Percentiles rank a stretch among this genome's conserved stretches.
Evolutionary conservation across 2,113 vertebrate species (phyloP).

Genomic region (Pachypanchax playfairii): DNA sequence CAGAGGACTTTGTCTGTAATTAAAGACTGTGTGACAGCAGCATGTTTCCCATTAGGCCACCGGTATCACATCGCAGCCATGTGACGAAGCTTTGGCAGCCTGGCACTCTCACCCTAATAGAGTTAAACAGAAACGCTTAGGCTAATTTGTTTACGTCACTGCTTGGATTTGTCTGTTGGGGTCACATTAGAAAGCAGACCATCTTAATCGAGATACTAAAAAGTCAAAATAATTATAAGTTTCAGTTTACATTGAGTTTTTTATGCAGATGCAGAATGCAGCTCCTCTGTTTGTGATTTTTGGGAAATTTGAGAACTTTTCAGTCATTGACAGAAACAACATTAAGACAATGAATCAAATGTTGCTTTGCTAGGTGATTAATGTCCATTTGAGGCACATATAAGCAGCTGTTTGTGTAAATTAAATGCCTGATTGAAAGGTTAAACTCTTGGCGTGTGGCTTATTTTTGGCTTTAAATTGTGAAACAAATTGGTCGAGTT

Average conservation of each 20-base stretch:
- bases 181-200: slow-evolving; percentile 8
- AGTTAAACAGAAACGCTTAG: slow-evolving; percentile 49
- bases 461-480: too few species aligned
- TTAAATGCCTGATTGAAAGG: too few species aligned
- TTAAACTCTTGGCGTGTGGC: too few species aligned
- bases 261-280: not conserved
- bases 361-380: too few species aligned
- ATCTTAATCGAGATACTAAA: not conserved
- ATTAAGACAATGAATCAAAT: too few species aligned
- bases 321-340: not conserved
- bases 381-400: too few species aligned
- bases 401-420: too few species aligned
- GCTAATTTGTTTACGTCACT: slow-evolving; percentile 44
- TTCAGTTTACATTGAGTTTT: not conserved
- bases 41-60: slow-evolving; percentile 70
- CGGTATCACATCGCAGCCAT: slow-evolving; percentile 55
- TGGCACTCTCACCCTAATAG: slow-evolving; percentile 41
- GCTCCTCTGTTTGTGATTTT: not conserved
- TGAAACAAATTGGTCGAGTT: too few species aligned
- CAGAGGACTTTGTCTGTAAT: slow-evolving; percentile 64
- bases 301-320: not conserved
- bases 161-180: slow-evolving; percentile 32
- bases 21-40: slow-evolving; percentile 68
- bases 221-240: not conserved
- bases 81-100: slow-evolving; percentile 59